Evolutionary conservation across 2,797 vertebrate genomes (phyloP), one percentile per base, ranked within the genome.

Genomic region (Crenuchus spilurus): DNA sequence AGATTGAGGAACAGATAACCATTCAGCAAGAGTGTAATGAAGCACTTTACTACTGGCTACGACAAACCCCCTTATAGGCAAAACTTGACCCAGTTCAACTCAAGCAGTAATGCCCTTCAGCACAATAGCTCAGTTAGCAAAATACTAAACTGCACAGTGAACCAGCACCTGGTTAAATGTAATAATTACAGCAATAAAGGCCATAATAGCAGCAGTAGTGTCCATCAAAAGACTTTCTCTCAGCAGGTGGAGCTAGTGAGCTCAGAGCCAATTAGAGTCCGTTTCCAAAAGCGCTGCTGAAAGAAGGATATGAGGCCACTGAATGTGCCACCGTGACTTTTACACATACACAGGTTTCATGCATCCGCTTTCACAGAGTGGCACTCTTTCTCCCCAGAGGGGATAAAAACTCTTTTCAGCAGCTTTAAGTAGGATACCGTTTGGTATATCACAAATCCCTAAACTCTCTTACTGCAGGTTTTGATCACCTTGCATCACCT

Each of bases 401-500:
- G 54, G 4, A 49, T 58, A 49, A 49, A 74, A 42, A 67, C n/a
- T 26, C 20, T 39, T 58, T 49, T 39, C 20, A 30, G 51, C 41
- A 58, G 41, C 41, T 66, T 74, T 58, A 66, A 46, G 39, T 37
- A 57, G 44, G 30, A 58, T 7, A 3, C 1, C 30, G 26, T 41
- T 41, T 41, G 37, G 35, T 16, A 24, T 16, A 24, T 48, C 30
- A 66, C 20, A 6, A 57, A 66, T 58, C 41, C 52, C 16, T 42
- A 65, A 48, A 54, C 51, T 65, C 62, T 39, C 20, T 41, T 66
- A 48, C 30, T 41, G 26, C 52, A 37, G 13, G 51, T 26, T 66
- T 58, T 65, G 37, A 64, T 73, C 41, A 46, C 52, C 16, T 46
- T 28, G 6, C 52, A 58, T 42, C 39, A 63, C 61, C 61, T 63